These are phyloP conservation scores for Glyptemys insculpta DNA, from an alignment of 2,797 vertebrate genomes.

Conservation along the genomic window DNA sequence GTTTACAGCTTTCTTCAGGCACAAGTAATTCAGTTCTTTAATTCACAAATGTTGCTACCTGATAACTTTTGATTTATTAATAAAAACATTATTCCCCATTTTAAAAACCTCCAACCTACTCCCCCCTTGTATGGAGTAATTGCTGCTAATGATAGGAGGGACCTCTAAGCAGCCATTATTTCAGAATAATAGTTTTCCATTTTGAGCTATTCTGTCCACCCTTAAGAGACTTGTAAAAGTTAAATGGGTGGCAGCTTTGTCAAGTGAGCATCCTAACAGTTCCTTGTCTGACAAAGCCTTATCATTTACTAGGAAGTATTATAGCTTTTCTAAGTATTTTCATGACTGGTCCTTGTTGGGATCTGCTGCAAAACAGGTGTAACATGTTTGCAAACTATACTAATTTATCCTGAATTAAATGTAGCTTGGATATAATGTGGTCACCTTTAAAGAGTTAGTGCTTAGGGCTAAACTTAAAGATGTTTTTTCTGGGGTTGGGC, in stretches of 20 bases:
- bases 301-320: not conserved
- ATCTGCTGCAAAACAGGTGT: not conserved
- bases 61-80: slow-evolving; percentile 13
- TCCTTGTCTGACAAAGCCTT: not conserved
- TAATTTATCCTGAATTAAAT: not conserved
- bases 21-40: not conserved
- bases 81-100: not conserved
- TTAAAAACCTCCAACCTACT: not conserved
- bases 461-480: not conserved
- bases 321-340: not conserved
- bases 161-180: not conserved
- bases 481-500: not conserved
- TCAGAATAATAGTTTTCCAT: not conserved
- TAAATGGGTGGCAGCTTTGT: not conserved
- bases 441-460: not conserved
- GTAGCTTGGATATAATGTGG: not conserved
- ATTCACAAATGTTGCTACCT: not conserved
- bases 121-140: not conserved
- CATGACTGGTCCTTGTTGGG: not conserved
- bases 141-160: not conserved
- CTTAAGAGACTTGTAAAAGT: not conserved
- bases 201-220: not conserved
- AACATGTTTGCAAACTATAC: not conserved
- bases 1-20: not conserved
- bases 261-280: not conserved